phyloP scores from a whole-genome alignment of 1,140 invertebrate genomes.

The Drosophila pectinifera region DNA sequence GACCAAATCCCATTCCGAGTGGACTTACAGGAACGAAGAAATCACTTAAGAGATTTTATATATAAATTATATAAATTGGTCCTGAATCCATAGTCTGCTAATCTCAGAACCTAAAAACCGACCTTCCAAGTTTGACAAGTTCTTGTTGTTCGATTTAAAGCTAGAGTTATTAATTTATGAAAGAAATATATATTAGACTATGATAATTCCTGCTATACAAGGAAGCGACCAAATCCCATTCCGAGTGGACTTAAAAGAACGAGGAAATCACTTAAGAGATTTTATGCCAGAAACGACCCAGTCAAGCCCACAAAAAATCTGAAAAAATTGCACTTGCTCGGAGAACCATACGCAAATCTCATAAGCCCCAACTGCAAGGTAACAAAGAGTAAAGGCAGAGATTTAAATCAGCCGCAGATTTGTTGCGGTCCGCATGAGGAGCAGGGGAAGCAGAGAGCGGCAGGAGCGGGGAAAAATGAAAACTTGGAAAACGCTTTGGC shows the following conservation, averaged over 20 bases:
- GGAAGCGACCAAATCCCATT: neutral
- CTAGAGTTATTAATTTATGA: no score
- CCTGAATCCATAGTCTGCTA: no score
- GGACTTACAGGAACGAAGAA: constrained; percentile 1
- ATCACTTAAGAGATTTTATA: no score
- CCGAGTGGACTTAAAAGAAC: neutral
- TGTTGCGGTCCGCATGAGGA: constrained; percentile 50
- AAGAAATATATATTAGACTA: no score
- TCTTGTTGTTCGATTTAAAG: no score
- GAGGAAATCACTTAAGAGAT: constrained; percentile 19
- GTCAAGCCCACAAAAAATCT: constrained; percentile 55
- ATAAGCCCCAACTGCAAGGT: constrained; percentile 64
- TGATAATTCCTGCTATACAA: no score
- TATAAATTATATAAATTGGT: no score
- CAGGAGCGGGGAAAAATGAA: constrained; percentile 14
- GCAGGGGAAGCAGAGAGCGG: constrained; percentile 21
- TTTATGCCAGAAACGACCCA: constrained; percentile 31
- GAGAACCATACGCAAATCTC: constrained; percentile 38
- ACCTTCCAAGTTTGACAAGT: no score
- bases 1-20: neutral
- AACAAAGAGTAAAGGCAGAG: constrained; percentile 78
- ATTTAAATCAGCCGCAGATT: constrained; percentile 76
- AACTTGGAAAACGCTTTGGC: constrained; percentile 51
- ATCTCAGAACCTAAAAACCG: no score
- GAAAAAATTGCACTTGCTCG: constrained; percentile 36